These are phyloP conservation scores for Leptosomus discolor DNA, from an alignment of 2,113 vertebrate species.

Conservation along the genomic window DNA sequence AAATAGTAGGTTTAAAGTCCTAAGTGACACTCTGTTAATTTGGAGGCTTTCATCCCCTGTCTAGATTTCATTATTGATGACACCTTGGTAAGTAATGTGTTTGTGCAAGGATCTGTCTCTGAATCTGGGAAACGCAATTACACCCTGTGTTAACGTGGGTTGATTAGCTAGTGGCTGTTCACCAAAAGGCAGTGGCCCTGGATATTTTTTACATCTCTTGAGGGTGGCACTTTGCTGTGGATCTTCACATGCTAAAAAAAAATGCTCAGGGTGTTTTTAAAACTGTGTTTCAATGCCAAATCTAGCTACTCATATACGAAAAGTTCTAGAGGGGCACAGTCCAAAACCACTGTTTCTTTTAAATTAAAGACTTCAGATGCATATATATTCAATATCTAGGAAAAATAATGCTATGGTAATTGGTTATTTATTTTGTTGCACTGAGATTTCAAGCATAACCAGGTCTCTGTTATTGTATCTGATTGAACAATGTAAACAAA, in stretches of 20 bases:
- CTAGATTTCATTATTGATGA: constrained; percentile 67
- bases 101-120: constrained; percentile 18
- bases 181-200: neutral
- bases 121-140: constrained; percentile 52
- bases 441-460: neutral
- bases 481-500: neutral
- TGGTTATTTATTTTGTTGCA: neutral
- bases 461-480: neutral
- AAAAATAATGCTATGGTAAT: neutral
- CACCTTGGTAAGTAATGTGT: constrained; percentile 10
- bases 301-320: neutral
- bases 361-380: neutral
- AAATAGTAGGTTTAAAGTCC: constrained; percentile 61
- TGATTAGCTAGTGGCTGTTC: constrained; percentile 8
- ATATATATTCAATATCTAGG: neutral
- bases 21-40: constrained; percentile 59
- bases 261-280: neutral
- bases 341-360: neutral
- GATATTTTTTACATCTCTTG: neutral
- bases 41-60: constrained; percentile 53
- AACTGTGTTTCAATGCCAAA: neutral
- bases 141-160: neutral
- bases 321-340: neutral
- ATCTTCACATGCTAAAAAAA: neutral
- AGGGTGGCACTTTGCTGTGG: neutral